Evolutionary conservation across 2,888 invertebrate species (phyloP).

Genomic region (Hymenopus coronatus): DNA sequence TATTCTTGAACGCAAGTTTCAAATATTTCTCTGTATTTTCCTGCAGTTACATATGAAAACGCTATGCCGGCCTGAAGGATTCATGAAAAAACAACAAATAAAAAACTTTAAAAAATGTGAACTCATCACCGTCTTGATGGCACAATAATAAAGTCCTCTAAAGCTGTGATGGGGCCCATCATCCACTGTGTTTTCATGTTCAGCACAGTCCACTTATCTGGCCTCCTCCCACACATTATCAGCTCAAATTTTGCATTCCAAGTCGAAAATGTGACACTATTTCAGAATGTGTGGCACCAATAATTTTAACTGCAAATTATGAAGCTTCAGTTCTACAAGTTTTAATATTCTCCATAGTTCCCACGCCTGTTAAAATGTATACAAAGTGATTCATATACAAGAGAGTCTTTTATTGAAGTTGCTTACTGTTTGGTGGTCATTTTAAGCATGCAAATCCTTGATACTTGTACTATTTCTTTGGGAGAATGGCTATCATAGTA

Average conservation of each 20-base stretch:
- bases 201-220: slow-evolving; percentile 9
- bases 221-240: not conserved
- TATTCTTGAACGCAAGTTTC: not conserved
- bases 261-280: not conserved
- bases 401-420: too few relatives aligned
- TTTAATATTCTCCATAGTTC: too few relatives aligned
- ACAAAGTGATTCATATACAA: too few relatives aligned
- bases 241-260: not conserved
- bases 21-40: too few relatives aligned
- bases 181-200: not conserved
- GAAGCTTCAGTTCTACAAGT: too few relatives aligned
- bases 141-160: not conserved
- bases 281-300: not conserved
- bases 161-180: not conserved
- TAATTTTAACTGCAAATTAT: not conserved
- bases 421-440: too few relatives aligned
- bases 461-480: too few relatives aligned
- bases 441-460: too few relatives aligned
- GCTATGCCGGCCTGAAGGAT: not conserved
- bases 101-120: not conserved
- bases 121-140: not conserved
- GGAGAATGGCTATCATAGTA: too few relatives aligned
- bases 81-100: not conserved
- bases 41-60: too few relatives aligned
- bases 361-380: too few relatives aligned